A percentile compares a stretch with the other conserved stretches of the same genome.
Conservation (phyloP, 1,140 invertebrate genomes). For the Lysiphlebus fabarum region DNA sequence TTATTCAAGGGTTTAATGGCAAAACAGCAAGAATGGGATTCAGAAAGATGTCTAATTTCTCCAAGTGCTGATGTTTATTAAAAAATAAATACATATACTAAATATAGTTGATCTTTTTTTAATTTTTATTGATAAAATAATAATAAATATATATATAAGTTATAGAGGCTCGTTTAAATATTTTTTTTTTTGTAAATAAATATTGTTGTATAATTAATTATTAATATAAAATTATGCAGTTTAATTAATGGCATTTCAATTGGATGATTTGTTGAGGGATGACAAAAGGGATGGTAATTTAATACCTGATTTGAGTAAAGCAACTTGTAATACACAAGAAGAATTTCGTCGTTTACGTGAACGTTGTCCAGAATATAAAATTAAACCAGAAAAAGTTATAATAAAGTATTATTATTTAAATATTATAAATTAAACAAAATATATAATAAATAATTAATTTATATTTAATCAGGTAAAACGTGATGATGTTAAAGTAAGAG, state of each 20-base stretch:
- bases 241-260: conserved; percentile 59
- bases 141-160: conserved; percentile 19
- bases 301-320: conserved; percentile 79
- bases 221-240: conserved; percentile 21
- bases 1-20: conserved; percentile 47
- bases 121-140: conserved; percentile 26
- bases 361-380: conserved; percentile 86
- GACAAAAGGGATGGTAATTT: conserved; percentile 81
- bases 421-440: too few relatives aligned
- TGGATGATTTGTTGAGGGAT: conserved; percentile 77
- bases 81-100: conserved; percentile 11
- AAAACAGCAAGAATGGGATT: conserved; percentile 52
- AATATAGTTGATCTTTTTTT: background rate
- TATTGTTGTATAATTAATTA: conserved; percentile 10
- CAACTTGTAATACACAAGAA: conserved; percentile 70
- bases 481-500: conserved; percentile 54
- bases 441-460: background rate
- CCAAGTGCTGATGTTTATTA: conserved; percentile 41
- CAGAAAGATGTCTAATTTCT: conserved; percentile 43
- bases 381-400: conserved; percentile 76
- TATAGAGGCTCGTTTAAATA: conserved; percentile 7
- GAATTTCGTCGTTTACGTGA: conserved; percentile 79
- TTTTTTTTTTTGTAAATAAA: conserved; percentile 4
- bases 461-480: conserved; percentile 42
- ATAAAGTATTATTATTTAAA: conserved; percentile 1